Base-by-base conservation (phyloP, 2,888 invertebrate species). In the Cremastinae sp. region DNA sequence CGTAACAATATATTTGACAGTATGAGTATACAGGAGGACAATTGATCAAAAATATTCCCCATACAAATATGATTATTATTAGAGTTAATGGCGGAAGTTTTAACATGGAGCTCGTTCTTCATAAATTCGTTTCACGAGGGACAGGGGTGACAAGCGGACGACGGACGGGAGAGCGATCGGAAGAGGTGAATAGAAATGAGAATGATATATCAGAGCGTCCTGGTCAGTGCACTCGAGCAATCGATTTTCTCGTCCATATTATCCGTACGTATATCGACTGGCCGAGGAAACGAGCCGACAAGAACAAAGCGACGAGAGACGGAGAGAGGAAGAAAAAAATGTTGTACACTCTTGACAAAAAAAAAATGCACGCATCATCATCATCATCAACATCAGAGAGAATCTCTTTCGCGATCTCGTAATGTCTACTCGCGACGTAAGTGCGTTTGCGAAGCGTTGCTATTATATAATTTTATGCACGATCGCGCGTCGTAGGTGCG, bases 401-500 rank as follows among this genome's bases (percentile, higher is more conserved):
- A n/a, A n/a, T n/a, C n/a, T n/a, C n/a, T n/a, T n/a, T n/a, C n/a
- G n/a, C 68, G 47, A 54, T 56, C 71, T 54, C 65, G 18, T 64
- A 51, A 51, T 64, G 51, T 14, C 45, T 61, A 10, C 3, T 18
- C 9, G 12, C 14, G 2, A 59, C 20, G 45, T 45, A 45, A 16
- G 56, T 61, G 54, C 62, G 53, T 64, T 51, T 59, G 64, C 28
- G 70, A 54, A 38, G 56, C 66, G 47, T 68, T 14, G 20, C 56
- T 68, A 56, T 56, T 68, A 78, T 71, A 66, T 74, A 69, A 78
- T 81, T 78, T 78, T 74, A 78, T 79, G 70, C 74, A 75, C 70
- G 72, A 70, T 75, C 74, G 69, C 64, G 68, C 78, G 75, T 81
- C 73, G 68, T 79, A 79, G 79, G 74, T 78, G 78, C 74, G 76